Evolutionary conservation across 2,888 invertebrate genomes (phyloP).

Genomic region (Prenolepis imparis): DNA sequence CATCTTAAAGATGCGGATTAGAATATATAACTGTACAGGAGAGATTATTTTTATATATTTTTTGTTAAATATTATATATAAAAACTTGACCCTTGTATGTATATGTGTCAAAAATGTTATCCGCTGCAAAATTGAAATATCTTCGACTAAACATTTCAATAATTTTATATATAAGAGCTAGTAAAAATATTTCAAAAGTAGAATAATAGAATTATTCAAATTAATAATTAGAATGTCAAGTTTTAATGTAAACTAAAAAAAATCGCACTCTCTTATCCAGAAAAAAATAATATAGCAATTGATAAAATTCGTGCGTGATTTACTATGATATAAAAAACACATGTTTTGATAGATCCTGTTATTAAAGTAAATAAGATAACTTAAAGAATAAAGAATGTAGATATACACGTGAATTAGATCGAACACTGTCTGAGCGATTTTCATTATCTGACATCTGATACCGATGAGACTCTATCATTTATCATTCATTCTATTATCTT

Average conservation of each 20-base stretch:
- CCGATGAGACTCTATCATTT: constrained; percentile 12
- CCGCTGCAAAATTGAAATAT: not conserved
- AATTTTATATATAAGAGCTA: not conserved
- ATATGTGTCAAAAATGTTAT: not conserved
- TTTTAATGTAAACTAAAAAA: not conserved
- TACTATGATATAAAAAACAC: not conserved
- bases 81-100: not conserved
- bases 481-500: not conserved
- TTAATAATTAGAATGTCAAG: not conserved
- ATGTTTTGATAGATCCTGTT: not conserved
- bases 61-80: not conserved
- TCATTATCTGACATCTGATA: constrained; percentile 66
- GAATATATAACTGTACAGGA: not conserved
- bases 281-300: constrained; percentile 1
- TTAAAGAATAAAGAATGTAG: constrained; percentile 21
- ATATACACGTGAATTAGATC: constrained; percentile 39
- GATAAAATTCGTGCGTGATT: constrained; percentile 4
- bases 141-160: not conserved
- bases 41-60: not conserved
- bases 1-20: not conserved
- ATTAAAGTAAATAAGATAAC: constrained; percentile 16
- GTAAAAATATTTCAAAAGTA: not conserved
- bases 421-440: constrained; percentile 56
- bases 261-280: not conserved
- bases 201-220: not conserved